Evolutionary conservation across 2,113 vertebrate species (phyloP), one percentile per base, ranked within the genome.

Genomic region (Danio rerio): DNA sequence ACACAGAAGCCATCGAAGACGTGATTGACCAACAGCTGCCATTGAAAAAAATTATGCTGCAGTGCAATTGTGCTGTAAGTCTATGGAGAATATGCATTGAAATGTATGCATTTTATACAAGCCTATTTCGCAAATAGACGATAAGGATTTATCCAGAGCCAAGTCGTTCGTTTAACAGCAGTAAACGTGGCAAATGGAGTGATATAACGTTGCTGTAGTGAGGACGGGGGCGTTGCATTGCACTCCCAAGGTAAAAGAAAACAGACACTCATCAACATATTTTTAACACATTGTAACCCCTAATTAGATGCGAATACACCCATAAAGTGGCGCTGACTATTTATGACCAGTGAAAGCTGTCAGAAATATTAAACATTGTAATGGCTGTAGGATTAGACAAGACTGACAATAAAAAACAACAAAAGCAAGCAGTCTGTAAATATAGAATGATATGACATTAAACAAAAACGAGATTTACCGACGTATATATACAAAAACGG

Each of bases 181-280:
- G 62, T 66, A 78, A 78, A 78, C 76, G 76, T 78, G 76, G 76
- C 76, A 78, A 78, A 53, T 15, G 10, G 76, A 43, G 21, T 18
- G 59, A 50, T 63, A 49, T 63, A 31, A n/a, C 49, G 49, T 50
- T 50, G n/a, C 31, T 31, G 31, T 52, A 43, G 12, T 78, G 53
- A 66, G 20, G 49, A 50, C 58, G 49, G 76, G 76, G 61, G 76
- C 76, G 76, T 53, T 65, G 76, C n/a, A 53, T 78, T 78, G 16
- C 20, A 52, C 16, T 42, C 6, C 9, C 47, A n/a, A 53, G 9
- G 13, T 11, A 61, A 21, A 61, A 66, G 75, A 58, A 66, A 82
- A 90, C 90, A 90, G 92, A 75, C 0, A 2, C n/a, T 31, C 56
- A 66, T 53, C 2, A 40, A 47, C 75, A 66, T 52, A 78, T 50